Evolutionary conservation across 2,888 invertebrate genomes (phyloP).

Genomic region (Mamestra brassicae): DNA sequence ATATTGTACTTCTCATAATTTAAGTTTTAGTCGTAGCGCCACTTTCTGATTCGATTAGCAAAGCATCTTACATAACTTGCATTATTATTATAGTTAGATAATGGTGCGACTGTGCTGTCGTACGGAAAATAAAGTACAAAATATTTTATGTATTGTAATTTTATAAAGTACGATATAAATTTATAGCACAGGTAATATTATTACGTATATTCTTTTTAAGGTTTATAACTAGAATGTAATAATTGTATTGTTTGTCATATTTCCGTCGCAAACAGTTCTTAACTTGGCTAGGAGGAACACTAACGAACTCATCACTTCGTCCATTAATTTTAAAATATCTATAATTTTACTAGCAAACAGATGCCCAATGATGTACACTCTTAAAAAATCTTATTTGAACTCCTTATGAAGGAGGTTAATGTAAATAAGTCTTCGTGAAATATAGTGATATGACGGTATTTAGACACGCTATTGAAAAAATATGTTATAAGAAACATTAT

Average conservation of each 20-base stretch:
- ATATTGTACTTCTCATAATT: conserved; percentile 90
- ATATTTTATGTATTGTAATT: conserved; percentile 90
- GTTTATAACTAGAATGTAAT: conserved; percentile 82
- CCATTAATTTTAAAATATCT: conserved; percentile 89
- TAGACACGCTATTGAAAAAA: conserved; percentile 82
- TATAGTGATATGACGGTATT: conserved; percentile 76
- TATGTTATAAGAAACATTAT: conserved; percentile 81
- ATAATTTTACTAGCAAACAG: conserved; percentile 89
- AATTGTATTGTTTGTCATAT: conserved; percentile 86
- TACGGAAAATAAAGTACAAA: conserved; percentile 90
- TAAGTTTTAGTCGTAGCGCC: conserved; percentile 63
- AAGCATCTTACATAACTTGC: conserved; percentile 75
- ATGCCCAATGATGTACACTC: conserved; percentile 86
- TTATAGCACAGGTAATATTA: conserved; percentile 85
- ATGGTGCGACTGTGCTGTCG: conserved; percentile 85
- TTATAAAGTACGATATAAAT: conserved; percentile 88
- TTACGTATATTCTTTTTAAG: conserved; percentile 88
- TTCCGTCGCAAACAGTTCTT: conserved; percentile 90
- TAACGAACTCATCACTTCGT: conserved; percentile 91
- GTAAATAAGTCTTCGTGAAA: conserved; percentile 87
- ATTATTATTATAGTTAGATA: conserved; percentile 80
- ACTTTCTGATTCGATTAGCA: conserved; percentile 57
- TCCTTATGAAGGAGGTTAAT: conserved; percentile 87
- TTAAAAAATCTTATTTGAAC: conserved; percentile 80
- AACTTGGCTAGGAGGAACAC: conserved; percentile 89